These are phyloP conservation scores for Agonum fuliginosum DNA, from an alignment of 2,888 invertebrate species.

Conservation along the genomic window DNA sequence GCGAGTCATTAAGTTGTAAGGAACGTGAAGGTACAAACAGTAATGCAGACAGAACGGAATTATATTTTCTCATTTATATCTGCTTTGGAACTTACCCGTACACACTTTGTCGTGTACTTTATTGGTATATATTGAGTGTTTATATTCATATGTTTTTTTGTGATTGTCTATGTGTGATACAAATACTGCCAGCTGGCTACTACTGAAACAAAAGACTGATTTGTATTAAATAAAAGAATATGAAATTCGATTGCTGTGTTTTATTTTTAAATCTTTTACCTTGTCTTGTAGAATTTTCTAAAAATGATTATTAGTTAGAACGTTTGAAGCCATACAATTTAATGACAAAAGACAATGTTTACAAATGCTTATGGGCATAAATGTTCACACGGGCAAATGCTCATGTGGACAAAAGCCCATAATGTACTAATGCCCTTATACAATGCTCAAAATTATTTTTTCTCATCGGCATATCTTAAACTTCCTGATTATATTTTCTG, in stretches of 20 bases:
- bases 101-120: slow-evolving; percentile 49
- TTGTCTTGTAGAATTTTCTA: no score
- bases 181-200: slow-evolving; percentile 63
- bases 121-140: slow-evolving; percentile 58
- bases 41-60: slow-evolving; percentile 38
- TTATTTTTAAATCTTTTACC: not conserved
- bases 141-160: slow-evolving; percentile 63
- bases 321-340: no score
- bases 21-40: not conserved
- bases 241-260: slow-evolving; percentile 44
- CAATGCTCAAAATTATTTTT: no score
- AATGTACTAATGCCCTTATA: no score
- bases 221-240: slow-evolving; percentile 68
- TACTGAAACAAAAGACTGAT: slow-evolving; percentile 72
- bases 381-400: no score
- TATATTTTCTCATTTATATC: slow-evolving; percentile 52
- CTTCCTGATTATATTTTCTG: no score
- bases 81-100: slow-evolving; percentile 44
- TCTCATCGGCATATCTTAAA: no score
- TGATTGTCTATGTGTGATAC: slow-evolving; percentile 72
- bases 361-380: no score
- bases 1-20: slow-evolving; percentile 20
- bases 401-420: no score
- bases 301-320: no score
- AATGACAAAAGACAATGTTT: no score